A percentile compares a stretch with the other conserved stretches of the same genome.
Conservation (phyloP, 2,888 invertebrate species). For the Ichneumon xanthorius region DNA sequence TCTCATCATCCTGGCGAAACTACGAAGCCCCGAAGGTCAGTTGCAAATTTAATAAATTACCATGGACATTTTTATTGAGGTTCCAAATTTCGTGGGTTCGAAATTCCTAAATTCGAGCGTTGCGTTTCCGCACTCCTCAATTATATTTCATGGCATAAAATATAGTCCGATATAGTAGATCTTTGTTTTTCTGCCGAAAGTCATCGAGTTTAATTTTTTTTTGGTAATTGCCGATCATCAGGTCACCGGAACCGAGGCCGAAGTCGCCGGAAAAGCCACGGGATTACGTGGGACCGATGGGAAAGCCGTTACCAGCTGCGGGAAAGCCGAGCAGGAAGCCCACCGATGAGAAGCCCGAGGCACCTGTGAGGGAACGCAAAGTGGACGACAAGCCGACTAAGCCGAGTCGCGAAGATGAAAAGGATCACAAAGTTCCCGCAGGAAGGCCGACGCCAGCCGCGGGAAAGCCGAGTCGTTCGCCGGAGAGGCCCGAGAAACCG, state of each 20-base stretch:
- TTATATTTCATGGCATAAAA: not conserved
- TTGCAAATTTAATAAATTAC: not conserved
- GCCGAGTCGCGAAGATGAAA: too few relatives aligned
- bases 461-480: conserved; percentile 36
- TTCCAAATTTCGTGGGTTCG: not conserved
- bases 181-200: too few relatives aligned
- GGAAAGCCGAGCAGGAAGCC: conserved; percentile 76
- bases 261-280: conserved; percentile 77
- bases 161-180: too few relatives aligned
- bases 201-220: conserved; percentile 45
- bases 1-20: conserved; percentile 65
- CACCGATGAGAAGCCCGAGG: conserved; percentile 47
- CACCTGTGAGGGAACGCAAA: conserved; percentile 46
- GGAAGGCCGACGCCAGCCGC: conserved; percentile 52
- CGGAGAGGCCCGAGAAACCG: conserved; percentile 79
- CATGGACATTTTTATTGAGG: not conserved
- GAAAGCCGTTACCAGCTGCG: conserved; percentile 75
- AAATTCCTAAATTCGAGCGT: too few relatives aligned
- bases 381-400: not conserved
- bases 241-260: conserved; percentile 70
- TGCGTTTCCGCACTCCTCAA: not conserved
- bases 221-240: conserved; percentile 43
- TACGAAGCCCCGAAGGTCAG: conserved; percentile 73
- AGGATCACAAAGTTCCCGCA: conserved; percentile 19
- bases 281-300: conserved; percentile 71